These are phyloP conservation scores for Meta bourneti DNA, from an alignment of 2,888 invertebrate genomes.

Conservation along the genomic window DNA sequence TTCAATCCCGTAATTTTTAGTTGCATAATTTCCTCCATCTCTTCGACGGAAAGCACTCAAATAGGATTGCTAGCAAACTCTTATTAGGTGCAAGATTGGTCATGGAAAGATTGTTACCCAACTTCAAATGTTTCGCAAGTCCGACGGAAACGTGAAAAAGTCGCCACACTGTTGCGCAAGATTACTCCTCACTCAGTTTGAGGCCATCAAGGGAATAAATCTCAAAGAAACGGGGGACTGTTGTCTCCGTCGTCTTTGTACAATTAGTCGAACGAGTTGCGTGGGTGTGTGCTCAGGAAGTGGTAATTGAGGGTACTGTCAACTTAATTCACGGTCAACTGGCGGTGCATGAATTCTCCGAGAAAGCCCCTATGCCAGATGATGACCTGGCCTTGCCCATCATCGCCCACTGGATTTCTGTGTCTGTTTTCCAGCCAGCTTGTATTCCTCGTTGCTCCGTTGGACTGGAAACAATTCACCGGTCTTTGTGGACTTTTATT, in stretches of 20 bases:
- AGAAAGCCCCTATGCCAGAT: background rate
- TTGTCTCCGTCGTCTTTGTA: conserved; percentile 11
- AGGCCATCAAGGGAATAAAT: background rate
- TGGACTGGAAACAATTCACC: background rate
- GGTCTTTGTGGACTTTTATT: background rate
- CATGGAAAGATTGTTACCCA: too few species aligned
- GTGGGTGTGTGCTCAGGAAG: conserved; percentile 65
- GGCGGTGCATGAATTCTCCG: conserved; percentile 58
- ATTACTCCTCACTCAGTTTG: background rate
- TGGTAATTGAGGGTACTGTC: conserved; percentile 72
- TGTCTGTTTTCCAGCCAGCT: background rate
- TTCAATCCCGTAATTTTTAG: too few species aligned
- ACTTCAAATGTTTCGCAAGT: too few species aligned
- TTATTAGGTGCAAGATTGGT: too few species aligned
- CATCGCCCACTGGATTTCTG: background rate
- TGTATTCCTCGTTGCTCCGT: background rate
- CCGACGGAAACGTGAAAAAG: too few species aligned
- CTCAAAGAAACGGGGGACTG: background rate
- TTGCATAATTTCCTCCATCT: too few species aligned
- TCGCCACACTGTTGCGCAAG: background rate
- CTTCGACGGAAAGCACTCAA: too few species aligned
- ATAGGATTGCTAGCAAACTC: too few species aligned
- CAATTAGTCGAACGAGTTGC: conserved; percentile 37
- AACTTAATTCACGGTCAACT: conserved; percentile 70
- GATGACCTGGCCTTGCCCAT: conserved; percentile 29